Base-by-base conservation (phyloP, 1,140 invertebrate genomes). In the Eciton burchellii region DNA sequence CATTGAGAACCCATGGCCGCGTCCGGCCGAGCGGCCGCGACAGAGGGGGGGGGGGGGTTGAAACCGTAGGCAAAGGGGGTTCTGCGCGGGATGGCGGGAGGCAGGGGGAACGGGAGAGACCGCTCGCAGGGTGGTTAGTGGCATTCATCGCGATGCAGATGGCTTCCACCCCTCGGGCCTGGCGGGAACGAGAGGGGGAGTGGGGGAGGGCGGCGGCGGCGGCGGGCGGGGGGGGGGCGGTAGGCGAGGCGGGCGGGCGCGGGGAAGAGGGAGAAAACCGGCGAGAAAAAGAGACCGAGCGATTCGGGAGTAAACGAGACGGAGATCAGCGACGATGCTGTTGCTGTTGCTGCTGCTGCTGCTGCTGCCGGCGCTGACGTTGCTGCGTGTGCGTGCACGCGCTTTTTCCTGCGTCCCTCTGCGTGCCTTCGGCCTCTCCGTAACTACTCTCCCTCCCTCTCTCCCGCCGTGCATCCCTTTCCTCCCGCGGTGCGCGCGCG, bases 91-190 rank as follows among this genome's bases (percentile, higher is more conserved):
- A 0, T 19, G 54, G 54, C n/a, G 87, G 90, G 89, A 63, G 74
- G n/a, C n/a, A n/a, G n/a, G 85, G 68, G 87, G 88, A 6, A 35
- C 35, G 83, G 82, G 56, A 73, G 84, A 85, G 86, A 84, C 66
- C 84, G 83, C 81, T 88, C 70, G 84, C 66, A 89, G 87, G 87
- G 88, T 89, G 89, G 84, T 85, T 85, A 87, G 86, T 86, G 87
- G 92, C 92, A 93, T 93, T 93, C 92, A 93, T 93, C 88, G 91
- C 90, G 91, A 93, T 93, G 93, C 93, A 93, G 92, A 93, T 93
- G 93, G 93, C 89, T 93, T 92, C 91, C 91, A 91, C 90, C 91
- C 92, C 90, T 91, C 90, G 84, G 85, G 82, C 85, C 85, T 24
- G 77, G 63, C 0, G 57, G 19, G 43, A 35, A 11, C 35, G 16